Base-by-base conservation (phyloP, 2,113 vertebrate species). In the Picathartes gymnocephalus region DNA sequence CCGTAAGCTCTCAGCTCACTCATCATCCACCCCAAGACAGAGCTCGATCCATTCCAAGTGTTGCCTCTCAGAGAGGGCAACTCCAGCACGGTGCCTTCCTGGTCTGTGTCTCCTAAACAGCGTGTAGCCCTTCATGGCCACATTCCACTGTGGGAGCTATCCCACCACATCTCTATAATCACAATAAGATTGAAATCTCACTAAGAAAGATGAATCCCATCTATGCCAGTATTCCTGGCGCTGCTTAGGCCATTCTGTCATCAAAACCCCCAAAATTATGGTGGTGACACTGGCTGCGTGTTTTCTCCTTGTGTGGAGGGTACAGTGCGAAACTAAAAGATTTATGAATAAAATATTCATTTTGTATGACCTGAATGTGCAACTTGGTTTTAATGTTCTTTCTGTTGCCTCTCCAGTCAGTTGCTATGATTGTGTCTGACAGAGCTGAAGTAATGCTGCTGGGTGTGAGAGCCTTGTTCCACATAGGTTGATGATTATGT, bases 341-440 rank as follows among this genome's bases (percentile, higher is more conserved):
- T 28, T 20, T 72, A 30, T 82, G 62, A 80, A 70, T 83, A 62
- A 83, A 93, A 61, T 54, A 58, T 4, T 47, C 1, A 13, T 76
- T 86, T 84, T 69, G 22, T 39, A 11, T 53, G 30, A 69, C 50
- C n/a, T 60, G 25, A 78, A 62, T 40, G 30, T 1, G 2, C 14
- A 68, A 1, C 25, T 78, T 44, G 7, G 9, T 44, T 90, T 70
- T 84, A 82, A 33, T 24, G 57, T 20, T 61, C 6, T 53, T 79
- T 44, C 48, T 27, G 1, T 39, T 84, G 37, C 21, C 18, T 50
- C 19, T 54, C 33, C 0, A 0, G 30, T 62, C 28, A 33, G 28
- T 87, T 90, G 66, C 27, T 74, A 0, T 40, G 77, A 54, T 30
- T 1, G 6, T 70, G 68, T 65, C 68, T 73, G 71, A 33, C 27